Percentiles rank a stretch among this genome's conserved stretches.
Conservation (phyloP, 2,797 vertebrate species). For the Leptodactylus fallax region DNA sequence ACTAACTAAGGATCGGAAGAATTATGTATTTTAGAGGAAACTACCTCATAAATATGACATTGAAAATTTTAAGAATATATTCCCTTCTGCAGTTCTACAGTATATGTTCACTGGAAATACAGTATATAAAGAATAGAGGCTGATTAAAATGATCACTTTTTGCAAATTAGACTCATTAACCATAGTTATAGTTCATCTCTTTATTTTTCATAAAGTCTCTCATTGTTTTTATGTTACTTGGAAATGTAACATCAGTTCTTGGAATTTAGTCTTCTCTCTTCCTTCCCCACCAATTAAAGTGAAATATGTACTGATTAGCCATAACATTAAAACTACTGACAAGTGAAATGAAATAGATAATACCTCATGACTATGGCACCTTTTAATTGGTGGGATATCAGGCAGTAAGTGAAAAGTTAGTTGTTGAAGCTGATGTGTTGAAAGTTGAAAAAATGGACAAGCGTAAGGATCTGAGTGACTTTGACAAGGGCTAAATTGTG, state of each 20-base stretch:
- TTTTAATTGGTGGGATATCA: no score
- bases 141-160: conserved; percentile 10
- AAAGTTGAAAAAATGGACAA: no score
- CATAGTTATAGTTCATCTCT: neutral
- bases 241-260: neutral
- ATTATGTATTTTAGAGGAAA: neutral
- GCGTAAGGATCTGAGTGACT: no score
- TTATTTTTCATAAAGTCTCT: neutral
- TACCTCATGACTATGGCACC: no score
- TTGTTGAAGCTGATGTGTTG: no score
- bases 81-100: no score
- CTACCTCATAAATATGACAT: neutral
- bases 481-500: no score
- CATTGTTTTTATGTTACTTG: neutral
- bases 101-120: neutral
- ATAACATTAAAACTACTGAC: no score
- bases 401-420: no score
- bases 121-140: conserved; percentile 17
- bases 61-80: no score
- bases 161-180: neutral
- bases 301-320: no score
- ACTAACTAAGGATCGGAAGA: neutral
- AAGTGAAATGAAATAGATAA: no score
- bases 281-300: neutral
- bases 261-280: neutral